Percentiles rank a stretch among this genome's conserved stretches.
Conservation (phyloP, 2,888 invertebrate species). For the Mystacides longicornis region DNA sequence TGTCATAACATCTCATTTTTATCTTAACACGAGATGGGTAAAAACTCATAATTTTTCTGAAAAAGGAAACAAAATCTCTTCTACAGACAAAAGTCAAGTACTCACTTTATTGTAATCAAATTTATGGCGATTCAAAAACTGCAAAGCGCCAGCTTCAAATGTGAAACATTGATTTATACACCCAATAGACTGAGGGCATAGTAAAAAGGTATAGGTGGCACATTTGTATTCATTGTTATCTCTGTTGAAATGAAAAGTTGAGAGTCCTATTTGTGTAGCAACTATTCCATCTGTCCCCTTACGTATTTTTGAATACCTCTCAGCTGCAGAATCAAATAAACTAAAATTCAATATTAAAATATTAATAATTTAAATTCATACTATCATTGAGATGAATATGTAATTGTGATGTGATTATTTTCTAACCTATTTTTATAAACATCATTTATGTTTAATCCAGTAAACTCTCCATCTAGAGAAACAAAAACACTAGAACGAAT, state of each 20-base stretch:
- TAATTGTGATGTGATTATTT: slow-evolving; percentile 16
- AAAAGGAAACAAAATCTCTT: no score
- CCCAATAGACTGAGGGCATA: slow-evolving; percentile 57
- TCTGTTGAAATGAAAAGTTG: slow-evolving; percentile 53
- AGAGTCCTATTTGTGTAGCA: slow-evolving; percentile 63
- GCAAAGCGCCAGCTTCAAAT: slow-evolving; percentile 56
- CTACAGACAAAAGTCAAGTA: no score
- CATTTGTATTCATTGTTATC: slow-evolving; percentile 53
- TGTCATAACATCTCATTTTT: no score
- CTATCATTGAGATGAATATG: neutral
- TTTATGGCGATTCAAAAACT: slow-evolving; percentile 54
- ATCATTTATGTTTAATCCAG: slow-evolving; percentile 45
- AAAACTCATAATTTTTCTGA: no score
- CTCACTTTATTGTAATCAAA: slow-evolving; percentile 73
- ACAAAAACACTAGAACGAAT: slow-evolving; percentile 55
- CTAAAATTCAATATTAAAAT: slow-evolving; percentile 35
- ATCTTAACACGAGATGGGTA: no score
- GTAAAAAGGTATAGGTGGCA: slow-evolving; percentile 59
- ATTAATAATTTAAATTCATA: neutral
- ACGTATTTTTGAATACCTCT: slow-evolving; percentile 49
- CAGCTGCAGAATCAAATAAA: slow-evolving; percentile 49
- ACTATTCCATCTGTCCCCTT: slow-evolving; percentile 44
- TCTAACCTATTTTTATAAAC: slow-evolving; percentile 48
- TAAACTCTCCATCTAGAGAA: slow-evolving; percentile 69
- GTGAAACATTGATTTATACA: slow-evolving; percentile 52